Percentiles rank a stretch among this genome's conserved stretches.
These are phyloP conservation scores for Dromius quadrimaculatus DNA, from an alignment of 2,888 invertebrate genomes.

Conservation along the genomic window DNA sequence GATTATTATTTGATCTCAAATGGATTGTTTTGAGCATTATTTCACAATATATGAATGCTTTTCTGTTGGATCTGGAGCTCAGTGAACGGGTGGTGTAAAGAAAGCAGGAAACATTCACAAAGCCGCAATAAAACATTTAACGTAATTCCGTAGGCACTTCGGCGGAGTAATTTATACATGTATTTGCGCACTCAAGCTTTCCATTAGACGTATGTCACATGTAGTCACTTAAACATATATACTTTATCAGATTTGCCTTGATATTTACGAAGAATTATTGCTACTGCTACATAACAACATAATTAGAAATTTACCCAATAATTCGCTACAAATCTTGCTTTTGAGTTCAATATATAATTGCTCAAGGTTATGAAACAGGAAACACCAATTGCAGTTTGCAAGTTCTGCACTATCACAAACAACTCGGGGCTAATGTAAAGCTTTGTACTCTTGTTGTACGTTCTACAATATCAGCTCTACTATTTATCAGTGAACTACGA, in stretches of 20 bases:
- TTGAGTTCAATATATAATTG: constrained; percentile 10
- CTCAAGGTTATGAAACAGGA: constrained; percentile 9
- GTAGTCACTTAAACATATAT: constrained; percentile 17
- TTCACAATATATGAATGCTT: constrained; percentile 17
- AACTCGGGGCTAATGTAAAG: constrained; percentile 7
- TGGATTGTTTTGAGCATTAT: constrained; percentile 30
- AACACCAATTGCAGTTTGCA: constrained; percentile 16
- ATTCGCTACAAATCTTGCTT: background rate
- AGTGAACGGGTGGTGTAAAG: background rate
- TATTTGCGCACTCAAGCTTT: constrained; percentile 11
- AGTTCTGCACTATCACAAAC: constrained; percentile 7
- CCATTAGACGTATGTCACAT: constrained; percentile 22
- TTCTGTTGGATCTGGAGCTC: background rate
- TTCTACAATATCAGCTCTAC: background rate
- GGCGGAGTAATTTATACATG: constrained; percentile 42
- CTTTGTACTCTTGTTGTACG: constrained; percentile 4
- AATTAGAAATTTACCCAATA: constrained; percentile 34
- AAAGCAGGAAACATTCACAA: constrained; percentile 31
- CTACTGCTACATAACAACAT: constrained; percentile 17
- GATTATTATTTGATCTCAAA: no score
- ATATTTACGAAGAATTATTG: constrained; percentile 43
- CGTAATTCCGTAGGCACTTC: constrained; percentile 44
- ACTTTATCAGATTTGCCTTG: constrained; percentile 42
- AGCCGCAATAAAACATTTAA: constrained; percentile 45
- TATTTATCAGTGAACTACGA: background rate